Evolutionary conservation across 2,797 vertebrate species (phyloP), one percentile per base, ranked within the genome.

Genomic region (Chaenodraco wilsoni): DNA sequence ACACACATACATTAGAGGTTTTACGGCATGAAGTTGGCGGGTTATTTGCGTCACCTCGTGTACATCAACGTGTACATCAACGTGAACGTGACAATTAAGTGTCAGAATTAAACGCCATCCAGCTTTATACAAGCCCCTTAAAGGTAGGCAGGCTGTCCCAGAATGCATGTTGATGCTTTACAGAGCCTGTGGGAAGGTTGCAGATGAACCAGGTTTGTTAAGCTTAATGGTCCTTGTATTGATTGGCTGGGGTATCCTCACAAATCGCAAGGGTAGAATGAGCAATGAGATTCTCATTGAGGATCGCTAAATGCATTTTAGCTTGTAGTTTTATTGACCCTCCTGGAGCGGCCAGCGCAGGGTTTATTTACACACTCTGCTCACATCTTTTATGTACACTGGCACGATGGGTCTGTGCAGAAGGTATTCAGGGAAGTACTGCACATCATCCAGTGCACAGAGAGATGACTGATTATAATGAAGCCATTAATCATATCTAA

Each of bases 181-280:
- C 65, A 71, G 78, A 87, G 78, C 79, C 75, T 79, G 65, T 60
- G 59, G 68, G 65, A 57, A 69, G 87, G 92, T 93, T 91, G 90
- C 88, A 81, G 87, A 90, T 65, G 55, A 84, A 72, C 65, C 70
- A 73, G 84, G 87, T 94, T 95, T 94, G 92, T 95, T 93, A 94
- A 93, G 89, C 79, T 81, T 94, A 94, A 94, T 94, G 92, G 93
- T 59, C 83, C 91, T 87, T 87, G 91, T 91, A 95, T 95, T 90
- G 93, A 95, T 94, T 91, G 88, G 82, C 58, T 68, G 76, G 89
- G 85, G 72, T 84, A 86, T 89, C 84, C 86, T 87, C 58, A 55
- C 88, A 84, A 87, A 90, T 90, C 54, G 83, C 64, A 83, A 71
- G 81, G 88, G 78, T 61, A 80, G 85, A 90, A 84, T 79, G 77